Evolutionary conservation across 2,888 invertebrate species (phyloP).

Genomic region (Melanostoma scalare): DNA sequence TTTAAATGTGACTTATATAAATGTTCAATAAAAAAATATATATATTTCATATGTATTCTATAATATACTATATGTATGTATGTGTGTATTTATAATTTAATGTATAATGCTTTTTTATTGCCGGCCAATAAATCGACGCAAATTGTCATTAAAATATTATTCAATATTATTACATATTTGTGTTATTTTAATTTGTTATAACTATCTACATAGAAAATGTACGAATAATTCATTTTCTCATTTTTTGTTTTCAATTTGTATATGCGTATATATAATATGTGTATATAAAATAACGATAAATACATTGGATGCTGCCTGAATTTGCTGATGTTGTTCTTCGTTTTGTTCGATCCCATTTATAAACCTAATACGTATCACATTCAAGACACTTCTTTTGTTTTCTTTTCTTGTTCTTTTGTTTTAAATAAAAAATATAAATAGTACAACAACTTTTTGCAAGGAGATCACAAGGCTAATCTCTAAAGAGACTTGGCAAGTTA

Average conservation of each 20-base stretch:
- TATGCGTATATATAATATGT: conserved; percentile 61
- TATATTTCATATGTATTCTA: conserved; percentile 60
- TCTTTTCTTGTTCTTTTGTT: background rate
- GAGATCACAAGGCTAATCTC: conserved; percentile 48
- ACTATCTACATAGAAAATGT: conserved; percentile 71
- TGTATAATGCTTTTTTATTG: conserved; percentile 69
- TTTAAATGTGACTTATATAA: conserved; percentile 69
- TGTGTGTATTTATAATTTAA: conserved; percentile 41
- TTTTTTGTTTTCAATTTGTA: conserved; percentile 33
- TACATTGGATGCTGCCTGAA: conserved; percentile 69
- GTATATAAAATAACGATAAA: conserved; percentile 69
- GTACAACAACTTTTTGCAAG: conserved; percentile 62
- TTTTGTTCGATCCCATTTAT: conserved; percentile 53
- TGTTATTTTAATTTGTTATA: conserved; percentile 63
- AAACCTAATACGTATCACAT: conserved; percentile 68
- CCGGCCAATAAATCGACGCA: conserved; percentile 64
- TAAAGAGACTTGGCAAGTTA: conserved; percentile 45
- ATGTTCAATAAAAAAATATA: conserved; percentile 72
- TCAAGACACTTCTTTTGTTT: conserved; percentile 63
- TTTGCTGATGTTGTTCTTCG: conserved; percentile 38
- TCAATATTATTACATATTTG: conserved; percentile 27
- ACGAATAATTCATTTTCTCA: conserved; percentile 48
- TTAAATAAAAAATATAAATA: conserved; percentile 2
- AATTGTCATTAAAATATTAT: conserved; percentile 64
- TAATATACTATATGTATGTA: conserved; percentile 34